Conservation (phyloP, 1,140 invertebrate genomes). For the Panulirus ornatus region DNA sequence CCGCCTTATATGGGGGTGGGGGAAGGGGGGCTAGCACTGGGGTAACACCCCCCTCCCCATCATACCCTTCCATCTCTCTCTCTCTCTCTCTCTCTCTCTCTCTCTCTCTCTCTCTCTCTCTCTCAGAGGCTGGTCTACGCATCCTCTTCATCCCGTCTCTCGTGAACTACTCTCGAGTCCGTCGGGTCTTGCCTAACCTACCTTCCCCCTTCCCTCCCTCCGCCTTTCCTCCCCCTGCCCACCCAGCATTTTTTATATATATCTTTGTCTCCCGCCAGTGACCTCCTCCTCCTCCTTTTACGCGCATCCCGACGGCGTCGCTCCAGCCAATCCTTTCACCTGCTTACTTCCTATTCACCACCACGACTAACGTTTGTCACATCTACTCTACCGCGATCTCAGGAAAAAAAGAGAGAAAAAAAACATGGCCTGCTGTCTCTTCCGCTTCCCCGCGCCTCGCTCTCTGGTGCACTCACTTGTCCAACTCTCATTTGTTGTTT, state of each 20-base stretch:
- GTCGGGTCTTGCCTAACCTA: not conserved
- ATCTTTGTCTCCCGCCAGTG: no score
- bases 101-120: not conserved
- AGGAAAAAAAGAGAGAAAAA: no score
- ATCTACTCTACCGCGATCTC: no score
- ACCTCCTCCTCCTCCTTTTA: no score
- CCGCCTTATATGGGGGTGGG: not conserved
- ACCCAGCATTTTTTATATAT: not conserved
- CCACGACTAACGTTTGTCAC: no score
- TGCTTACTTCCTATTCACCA: no score
- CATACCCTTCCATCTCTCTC: not conserved
- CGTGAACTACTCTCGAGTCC: not conserved
- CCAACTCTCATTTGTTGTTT: no score
- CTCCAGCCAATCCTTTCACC: no score
- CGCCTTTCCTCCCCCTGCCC: not conserved
- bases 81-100: not conserved
- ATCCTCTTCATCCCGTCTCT: not conserved
- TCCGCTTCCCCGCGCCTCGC: no score
- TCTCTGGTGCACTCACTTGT: no score
- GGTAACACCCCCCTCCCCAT: not conserved
- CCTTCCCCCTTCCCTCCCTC: not conserved
- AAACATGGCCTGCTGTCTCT: no score
- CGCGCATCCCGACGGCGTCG: no score
- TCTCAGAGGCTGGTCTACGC: not conserved
- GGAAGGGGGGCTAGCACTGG: not conserved